These are phyloP conservation scores for Andrena bicolor DNA, from an alignment of 2,888 invertebrate genomes.

Conservation along the genomic window DNA sequence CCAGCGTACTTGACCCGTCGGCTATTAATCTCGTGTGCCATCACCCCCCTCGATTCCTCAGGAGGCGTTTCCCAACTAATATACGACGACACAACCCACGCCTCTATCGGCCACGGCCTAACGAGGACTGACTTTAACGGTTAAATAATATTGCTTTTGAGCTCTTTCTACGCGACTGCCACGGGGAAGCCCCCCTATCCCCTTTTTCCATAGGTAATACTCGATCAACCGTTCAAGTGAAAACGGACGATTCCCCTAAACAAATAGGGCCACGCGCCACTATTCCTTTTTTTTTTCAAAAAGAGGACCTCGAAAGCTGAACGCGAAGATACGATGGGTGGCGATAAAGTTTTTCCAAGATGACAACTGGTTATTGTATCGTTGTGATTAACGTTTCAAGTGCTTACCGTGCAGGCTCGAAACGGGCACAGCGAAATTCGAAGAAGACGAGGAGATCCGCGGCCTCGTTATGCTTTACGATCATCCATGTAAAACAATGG, in stretches of 20 bases:
- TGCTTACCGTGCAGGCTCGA: not conserved
- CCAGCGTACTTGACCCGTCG: conserved; percentile 74
- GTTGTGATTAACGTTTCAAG: conserved; percentile 35
- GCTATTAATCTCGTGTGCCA: conserved; percentile 79
- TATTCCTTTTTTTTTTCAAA: too few relatives aligned
- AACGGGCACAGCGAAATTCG: not conserved
- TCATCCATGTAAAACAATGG: conserved; percentile 80
- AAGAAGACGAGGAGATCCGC: conserved; percentile 20
- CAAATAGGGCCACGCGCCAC: too few relatives aligned
- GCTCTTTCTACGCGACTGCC: conserved; percentile 48
- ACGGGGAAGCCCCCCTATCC: not conserved
- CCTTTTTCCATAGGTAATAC: not conserved
- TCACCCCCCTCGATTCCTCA: conserved; percentile 72
- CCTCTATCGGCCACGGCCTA: conserved; percentile 79
- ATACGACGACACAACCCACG: conserved; percentile 81
- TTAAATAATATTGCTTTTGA: conserved; percentile 79
- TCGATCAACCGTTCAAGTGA: too few relatives aligned
- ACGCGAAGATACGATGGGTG: too few relatives aligned
- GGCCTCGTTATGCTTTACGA: conserved; percentile 73
- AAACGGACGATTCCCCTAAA: too few relatives aligned
- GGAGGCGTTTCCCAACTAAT: conserved; percentile 80
- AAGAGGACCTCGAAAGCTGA: too few relatives aligned
- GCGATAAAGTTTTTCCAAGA: conserved; percentile 8
- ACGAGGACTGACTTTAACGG: conserved; percentile 82
- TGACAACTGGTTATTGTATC: conserved; percentile 77